A percentile compares a stretch with the other conserved stretches of the same genome.
phyloP scores from a whole-genome alignment of 2,113 vertebrate species.

The Ramphastos sulfuratus region DNA sequence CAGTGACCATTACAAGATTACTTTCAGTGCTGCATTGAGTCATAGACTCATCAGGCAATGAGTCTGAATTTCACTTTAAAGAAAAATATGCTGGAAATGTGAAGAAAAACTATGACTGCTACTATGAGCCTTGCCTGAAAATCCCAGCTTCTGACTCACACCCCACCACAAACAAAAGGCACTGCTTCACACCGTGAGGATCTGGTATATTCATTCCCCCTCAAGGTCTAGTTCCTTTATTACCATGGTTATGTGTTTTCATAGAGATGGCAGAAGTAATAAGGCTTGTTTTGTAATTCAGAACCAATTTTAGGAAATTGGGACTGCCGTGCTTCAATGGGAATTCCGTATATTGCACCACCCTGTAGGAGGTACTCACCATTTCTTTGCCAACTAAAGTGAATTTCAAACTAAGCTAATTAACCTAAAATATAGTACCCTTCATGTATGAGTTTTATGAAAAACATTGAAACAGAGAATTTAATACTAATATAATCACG shows the following conservation, averaged over 20 bases:
- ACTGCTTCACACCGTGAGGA: background rate
- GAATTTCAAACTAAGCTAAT: background rate
- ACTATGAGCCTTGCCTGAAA: background rate
- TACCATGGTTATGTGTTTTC: background rate
- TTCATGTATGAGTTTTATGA: slow-evolving; percentile 11
- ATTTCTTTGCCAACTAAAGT: background rate
- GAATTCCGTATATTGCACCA: background rate
- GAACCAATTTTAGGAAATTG: background rate
- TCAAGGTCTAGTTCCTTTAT: background rate
- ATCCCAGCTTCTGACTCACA: rapidly evolving
- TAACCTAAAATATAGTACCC: background rate
- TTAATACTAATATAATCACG: background rate
- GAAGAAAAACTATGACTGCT: background rate
- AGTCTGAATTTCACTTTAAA: background rate
- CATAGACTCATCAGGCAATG: background rate
- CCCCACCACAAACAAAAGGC: background rate
- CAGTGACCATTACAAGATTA: background rate
- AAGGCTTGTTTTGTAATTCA: background rate
- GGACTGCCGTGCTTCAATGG: background rate
- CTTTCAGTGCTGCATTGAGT: background rate
- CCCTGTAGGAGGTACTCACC: background rate
- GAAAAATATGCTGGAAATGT: background rate
- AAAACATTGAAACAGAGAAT: slow-evolving; percentile 44
- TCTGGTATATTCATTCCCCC: background rate
- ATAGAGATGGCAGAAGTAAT: background rate